Conservation (phyloP, 2,888 invertebrate species). For the Drosophila fulvimacula region DNA sequence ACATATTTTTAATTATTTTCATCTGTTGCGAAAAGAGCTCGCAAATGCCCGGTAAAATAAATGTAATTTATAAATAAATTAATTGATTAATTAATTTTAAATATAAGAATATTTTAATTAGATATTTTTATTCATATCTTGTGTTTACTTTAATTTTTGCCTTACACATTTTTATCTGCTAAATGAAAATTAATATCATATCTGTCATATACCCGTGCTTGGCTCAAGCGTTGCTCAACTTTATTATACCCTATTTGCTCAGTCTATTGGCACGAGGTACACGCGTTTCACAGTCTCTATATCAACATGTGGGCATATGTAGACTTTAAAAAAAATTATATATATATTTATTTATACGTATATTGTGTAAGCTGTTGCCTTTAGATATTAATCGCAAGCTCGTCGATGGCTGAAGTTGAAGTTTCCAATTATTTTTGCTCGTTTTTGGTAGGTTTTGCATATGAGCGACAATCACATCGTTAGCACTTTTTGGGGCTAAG, state of each 20-base stretch:
- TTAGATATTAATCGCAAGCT: conserved; percentile 40
- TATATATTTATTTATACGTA: not conserved
- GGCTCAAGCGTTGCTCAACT: not conserved
- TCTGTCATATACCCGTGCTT: not conserved
- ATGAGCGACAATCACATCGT: conserved; percentile 24
- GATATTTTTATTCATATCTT: too few species aligned
- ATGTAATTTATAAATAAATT: too few species aligned
- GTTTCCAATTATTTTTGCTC: conserved; percentile 47
- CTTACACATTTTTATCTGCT: not conserved
- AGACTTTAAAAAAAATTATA: too few species aligned
- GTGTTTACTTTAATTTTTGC: not conserved
- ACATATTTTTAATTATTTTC: not conserved
- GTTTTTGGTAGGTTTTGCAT: conserved; percentile 28
- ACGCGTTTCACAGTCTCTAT: not conserved
- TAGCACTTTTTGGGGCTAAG: conserved; percentile 34
- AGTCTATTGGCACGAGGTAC: not conserved
- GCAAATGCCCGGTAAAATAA: too few species aligned
- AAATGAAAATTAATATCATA: too few species aligned
- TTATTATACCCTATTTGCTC: conserved; percentile 1
- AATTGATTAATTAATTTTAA: too few species aligned
- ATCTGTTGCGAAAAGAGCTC: too few species aligned
- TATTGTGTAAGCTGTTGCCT: conserved; percentile 28
- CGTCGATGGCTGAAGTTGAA: conserved; percentile 40
- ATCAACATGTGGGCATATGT: not conserved
- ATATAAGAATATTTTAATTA: too few species aligned